Conservation (phyloP, 2,113 vertebrate species). For the Ranitomeya variabilis region DNA sequence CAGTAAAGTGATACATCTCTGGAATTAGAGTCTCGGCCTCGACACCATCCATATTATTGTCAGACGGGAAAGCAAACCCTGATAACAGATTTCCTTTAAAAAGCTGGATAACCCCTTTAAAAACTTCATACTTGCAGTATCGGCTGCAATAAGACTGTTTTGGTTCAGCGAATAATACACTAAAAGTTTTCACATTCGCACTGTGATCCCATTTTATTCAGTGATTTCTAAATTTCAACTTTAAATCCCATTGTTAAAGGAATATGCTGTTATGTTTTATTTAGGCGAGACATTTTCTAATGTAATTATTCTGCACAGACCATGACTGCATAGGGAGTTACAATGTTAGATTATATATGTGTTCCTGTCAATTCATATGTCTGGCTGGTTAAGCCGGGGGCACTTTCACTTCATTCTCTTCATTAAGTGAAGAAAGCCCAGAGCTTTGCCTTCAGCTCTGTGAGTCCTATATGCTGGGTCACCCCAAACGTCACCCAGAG, state of each 20-base stretch:
- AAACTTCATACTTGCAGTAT: background rate
- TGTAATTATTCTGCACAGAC: conserved; percentile 15
- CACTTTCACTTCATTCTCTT: conserved; percentile 26
- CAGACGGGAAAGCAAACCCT: too few species aligned
- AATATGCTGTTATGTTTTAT: conserved; percentile 8
- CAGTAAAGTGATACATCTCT: too few species aligned
- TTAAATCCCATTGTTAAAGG: background rate
- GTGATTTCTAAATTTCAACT: background rate
- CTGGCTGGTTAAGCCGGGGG: conserved; percentile 14
- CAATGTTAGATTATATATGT: conserved; percentile 27
- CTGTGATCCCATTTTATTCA: background rate
- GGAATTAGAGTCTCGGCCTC: too few species aligned
- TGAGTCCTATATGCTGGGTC: conserved; percentile 32
- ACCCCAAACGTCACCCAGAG: conserved; percentile 10
- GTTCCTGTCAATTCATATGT: conserved; percentile 29
- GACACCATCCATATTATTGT: too few species aligned
- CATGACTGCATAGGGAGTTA: background rate
- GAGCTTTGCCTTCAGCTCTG: conserved; percentile 41
- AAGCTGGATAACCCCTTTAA: background rate
- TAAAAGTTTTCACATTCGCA: background rate
- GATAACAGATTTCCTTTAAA: too few species aligned
- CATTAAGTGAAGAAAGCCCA: conserved; percentile 51
- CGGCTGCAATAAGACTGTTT: background rate
- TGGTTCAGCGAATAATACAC: background rate
- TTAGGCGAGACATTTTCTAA: background rate